A percentile compares a stretch with the other conserved stretches of the same genome.
Conservation (phyloP, 2,113 vertebrate species). For the Percopsis transmontana region DNA sequence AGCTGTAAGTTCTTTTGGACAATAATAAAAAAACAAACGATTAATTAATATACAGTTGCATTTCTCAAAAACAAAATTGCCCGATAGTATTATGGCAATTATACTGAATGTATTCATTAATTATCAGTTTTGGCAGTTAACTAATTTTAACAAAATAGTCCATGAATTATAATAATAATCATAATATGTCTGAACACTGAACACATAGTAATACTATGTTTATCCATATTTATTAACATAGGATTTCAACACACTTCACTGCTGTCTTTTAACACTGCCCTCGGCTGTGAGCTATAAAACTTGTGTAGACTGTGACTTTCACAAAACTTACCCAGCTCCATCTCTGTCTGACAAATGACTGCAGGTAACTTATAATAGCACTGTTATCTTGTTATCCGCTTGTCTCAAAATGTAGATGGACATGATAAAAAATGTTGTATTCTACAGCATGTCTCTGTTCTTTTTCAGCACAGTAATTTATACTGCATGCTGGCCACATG, state of each 20-base stretch:
- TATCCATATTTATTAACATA: background rate
- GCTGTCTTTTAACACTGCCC: background rate
- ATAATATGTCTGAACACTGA: background rate
- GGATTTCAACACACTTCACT: background rate
- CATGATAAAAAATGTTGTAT: constrained; percentile 7
- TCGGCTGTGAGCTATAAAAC: background rate
- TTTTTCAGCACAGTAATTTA: background rate
- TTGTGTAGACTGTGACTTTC: constrained; percentile 8
- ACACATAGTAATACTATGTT: background rate
- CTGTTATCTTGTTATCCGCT: constrained; percentile 1
- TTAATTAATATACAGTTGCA: no score
- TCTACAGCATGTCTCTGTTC: background rate
- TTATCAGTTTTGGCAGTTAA: no score
- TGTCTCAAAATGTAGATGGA: constrained; percentile 11
- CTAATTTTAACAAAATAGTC: no score
- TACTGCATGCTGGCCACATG: background rate
- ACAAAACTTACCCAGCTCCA: background rate
- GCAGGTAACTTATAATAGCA: background rate
- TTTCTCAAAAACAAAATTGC: no score
- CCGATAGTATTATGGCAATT: no score
- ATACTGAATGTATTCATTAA: no score
- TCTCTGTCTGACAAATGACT: constrained; percentile 21
- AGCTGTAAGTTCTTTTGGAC: no score
- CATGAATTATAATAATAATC: no score
- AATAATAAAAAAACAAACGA: no score